phyloP scores from a whole-genome alignment of 2,113 vertebrate genomes.

The Mellivora capensis region DNA sequence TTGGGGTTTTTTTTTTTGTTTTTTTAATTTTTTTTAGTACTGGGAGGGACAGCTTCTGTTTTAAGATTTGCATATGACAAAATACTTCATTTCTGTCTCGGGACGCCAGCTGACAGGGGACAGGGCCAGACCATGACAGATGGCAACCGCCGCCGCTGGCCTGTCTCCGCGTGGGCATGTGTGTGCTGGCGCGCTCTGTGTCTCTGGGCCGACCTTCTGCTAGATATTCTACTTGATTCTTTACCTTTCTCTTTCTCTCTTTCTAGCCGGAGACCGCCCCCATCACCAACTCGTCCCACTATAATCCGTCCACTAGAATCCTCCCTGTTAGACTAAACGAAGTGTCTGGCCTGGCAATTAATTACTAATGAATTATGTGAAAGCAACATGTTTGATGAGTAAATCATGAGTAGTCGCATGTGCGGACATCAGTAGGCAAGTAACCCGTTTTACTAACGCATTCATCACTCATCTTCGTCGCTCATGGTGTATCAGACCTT shows the following conservation, averaged over 20 bases:
- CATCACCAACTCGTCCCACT: conserved; percentile 86
- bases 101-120: background rate
- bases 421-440: conserved; percentile 83
- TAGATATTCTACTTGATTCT: conserved; percentile 66
- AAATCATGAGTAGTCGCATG: conserved; percentile 81
- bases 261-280: conserved; percentile 87
- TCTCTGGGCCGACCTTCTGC: background rate
- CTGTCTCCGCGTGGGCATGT: conserved; percentile 62
- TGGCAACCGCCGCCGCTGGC: background rate
- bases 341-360: conserved; percentile 79
- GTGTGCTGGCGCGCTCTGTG: background rate
- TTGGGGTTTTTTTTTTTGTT: background rate
- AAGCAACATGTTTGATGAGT: conserved; percentile 76
- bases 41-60: background rate
- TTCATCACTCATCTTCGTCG: conserved; percentile 67
- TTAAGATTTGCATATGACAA: background rate
- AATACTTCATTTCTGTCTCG: background rate
- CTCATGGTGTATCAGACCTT: conserved; percentile 69
- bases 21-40: background rate
- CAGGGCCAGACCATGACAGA: background rate
- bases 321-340: conserved; percentile 84
- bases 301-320: conserved; percentile 86
- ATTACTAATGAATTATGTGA: conserved; percentile 79
- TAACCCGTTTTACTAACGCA: conserved; percentile 78
- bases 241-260: conserved; percentile 78